Conservation (phyloP, 2,888 invertebrate species). For the Hanleya hanleyi region DNA sequence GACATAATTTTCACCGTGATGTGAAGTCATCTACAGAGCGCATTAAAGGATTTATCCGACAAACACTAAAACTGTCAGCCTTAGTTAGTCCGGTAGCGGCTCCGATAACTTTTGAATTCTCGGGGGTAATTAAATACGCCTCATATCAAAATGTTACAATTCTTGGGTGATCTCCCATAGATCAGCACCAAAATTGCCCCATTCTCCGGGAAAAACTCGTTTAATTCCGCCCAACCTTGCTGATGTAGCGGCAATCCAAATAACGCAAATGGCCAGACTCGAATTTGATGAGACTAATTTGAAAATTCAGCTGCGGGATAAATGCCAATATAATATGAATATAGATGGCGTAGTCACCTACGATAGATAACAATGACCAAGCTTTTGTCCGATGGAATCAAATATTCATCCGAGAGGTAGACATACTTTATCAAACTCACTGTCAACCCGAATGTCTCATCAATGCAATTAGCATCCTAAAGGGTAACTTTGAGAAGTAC, state of each 20-base stretch:
- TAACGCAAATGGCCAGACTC: neutral
- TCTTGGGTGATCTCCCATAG: slow-evolving; percentile 10
- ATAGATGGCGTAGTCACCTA: neutral
- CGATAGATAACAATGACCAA: neutral
- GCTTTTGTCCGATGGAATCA: too few species aligned
- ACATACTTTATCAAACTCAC: too few species aligned
- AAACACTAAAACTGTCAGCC: neutral
- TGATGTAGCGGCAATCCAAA: too few species aligned
- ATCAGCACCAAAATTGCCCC: slow-evolving; percentile 2
- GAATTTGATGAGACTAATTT: neutral
- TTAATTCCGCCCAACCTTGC: neutral
- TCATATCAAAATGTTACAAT: slow-evolving; percentile 8
- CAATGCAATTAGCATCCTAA: too few species aligned
- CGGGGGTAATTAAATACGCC: slow-evolving; percentile 2
- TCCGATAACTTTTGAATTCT: slow-evolving; percentile 5
- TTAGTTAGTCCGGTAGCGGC: neutral
- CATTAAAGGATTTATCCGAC: neutral
- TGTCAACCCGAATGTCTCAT: too few species aligned
- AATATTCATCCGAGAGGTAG: too few species aligned
- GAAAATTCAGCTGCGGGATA: slow-evolving; percentile 2
- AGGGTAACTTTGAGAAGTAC: too few species aligned
- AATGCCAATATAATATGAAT: neutral
- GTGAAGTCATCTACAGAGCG: neutral
- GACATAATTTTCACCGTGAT: neutral
- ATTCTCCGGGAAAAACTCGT: slow-evolving; percentile 5